These are phyloP conservation scores for Mythimna impura DNA, from an alignment of 2,888 invertebrate genomes.

Conservation along the genomic window DNA sequence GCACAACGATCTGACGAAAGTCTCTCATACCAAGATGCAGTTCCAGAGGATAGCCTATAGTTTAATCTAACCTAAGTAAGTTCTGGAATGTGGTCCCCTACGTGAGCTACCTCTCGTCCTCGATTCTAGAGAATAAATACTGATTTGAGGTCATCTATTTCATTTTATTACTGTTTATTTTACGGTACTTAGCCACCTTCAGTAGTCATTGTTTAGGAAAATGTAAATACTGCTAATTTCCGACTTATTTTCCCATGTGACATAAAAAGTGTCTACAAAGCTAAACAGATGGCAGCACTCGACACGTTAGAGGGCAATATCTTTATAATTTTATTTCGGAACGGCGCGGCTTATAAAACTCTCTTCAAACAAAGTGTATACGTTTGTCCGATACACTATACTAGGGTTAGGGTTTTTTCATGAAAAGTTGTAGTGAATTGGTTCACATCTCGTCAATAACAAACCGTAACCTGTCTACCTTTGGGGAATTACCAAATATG, in stretches of 20 bases:
- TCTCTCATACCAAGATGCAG: too few relatives aligned
- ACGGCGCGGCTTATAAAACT: constrained; percentile 1
- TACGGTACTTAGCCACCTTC: background rate
- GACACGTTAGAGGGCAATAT: background rate
- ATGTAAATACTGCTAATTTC: background rate
- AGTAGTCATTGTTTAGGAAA: background rate
- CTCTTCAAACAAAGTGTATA: background rate
- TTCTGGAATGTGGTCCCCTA: background rate
- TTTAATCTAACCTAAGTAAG: background rate
- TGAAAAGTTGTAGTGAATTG: background rate
- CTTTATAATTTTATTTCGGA: background rate
- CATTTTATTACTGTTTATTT: background rate
- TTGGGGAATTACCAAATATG: background rate
- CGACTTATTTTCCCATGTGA: background rate
- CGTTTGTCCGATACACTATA: background rate
- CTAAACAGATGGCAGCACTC: constrained; percentile 50
- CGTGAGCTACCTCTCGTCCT: too few relatives aligned
- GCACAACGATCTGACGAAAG: background rate
- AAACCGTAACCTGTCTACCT: background rate
- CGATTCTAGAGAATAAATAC: background rate
- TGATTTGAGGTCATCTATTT: background rate
- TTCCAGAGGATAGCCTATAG: background rate
- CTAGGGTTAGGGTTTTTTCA: background rate
- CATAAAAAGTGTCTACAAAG: background rate
- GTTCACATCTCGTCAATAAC: background rate